Evolutionary conservation across 2,113 vertebrate genomes (phyloP).

Genomic region (Osmerus mordax): DNA sequence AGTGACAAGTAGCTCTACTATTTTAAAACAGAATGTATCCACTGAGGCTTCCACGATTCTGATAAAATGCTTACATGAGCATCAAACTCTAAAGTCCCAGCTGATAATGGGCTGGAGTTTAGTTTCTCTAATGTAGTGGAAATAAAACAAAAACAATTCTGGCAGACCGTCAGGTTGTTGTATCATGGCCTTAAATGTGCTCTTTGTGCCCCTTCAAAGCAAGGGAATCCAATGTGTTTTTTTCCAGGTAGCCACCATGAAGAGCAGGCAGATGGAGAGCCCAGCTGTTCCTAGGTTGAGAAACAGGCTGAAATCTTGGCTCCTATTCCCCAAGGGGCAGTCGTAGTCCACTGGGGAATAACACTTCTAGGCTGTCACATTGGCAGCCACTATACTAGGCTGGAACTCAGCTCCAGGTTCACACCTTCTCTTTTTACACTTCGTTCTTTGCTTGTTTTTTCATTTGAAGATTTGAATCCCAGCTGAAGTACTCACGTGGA

Average conservation of each 20-base stretch:
- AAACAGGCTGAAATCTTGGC: conserved; percentile 60
- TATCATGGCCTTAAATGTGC: neutral
- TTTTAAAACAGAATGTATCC: no score
- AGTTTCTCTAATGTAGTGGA: no score
- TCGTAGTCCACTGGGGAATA: conserved; percentile 66
- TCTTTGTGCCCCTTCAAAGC: conserved; percentile 37
- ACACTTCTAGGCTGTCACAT: conserved; percentile 51
- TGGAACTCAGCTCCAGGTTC: conserved; percentile 56
- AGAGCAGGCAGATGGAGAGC: conserved; percentile 72
- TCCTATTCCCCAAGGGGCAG: conserved; percentile 62
- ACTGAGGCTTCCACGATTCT: no score
- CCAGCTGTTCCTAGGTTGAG: conserved; percentile 75
- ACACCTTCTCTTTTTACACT: conserved; percentile 38
- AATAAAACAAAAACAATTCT: no score
- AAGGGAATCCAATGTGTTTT: conserved; percentile 45
- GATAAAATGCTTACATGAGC: no score
- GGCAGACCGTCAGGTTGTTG: no score
- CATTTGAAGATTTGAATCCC: conserved; percentile 51
- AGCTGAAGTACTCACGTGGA: conserved; percentile 27
- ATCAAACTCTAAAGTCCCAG: no score
- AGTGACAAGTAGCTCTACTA: no score
- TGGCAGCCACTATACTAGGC: conserved; percentile 56
- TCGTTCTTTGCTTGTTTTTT: conserved; percentile 36
- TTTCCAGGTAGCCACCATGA: conserved; percentile 63
- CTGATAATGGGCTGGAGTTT: no score